Percentiles rank a stretch among this genome's conserved stretches.
Evolutionary conservation across 1,140 invertebrate species (phyloP).

Genomic region (Philopotamus ludificatus): DNA sequence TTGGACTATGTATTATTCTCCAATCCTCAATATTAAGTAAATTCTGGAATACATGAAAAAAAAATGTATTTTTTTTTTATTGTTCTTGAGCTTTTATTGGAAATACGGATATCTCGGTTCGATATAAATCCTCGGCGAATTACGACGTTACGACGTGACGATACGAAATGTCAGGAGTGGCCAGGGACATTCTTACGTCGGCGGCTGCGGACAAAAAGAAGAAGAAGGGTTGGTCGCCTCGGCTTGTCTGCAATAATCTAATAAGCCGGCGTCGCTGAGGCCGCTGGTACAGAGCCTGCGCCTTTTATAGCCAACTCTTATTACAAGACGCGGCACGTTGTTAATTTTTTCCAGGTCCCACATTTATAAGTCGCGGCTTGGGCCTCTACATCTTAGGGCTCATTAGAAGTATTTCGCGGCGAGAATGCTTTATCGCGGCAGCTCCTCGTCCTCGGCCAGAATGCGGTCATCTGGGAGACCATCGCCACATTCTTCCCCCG

Average conservation of each 20-base stretch:
- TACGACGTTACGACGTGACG: slow-evolving; percentile 1
- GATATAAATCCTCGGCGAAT: background rate
- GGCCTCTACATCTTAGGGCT: slow-evolving; percentile 1
- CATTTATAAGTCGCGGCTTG: background rate
- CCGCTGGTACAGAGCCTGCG: slow-evolving; percentile 5
- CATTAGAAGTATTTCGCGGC: slow-evolving; percentile 5
- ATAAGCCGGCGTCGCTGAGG: slow-evolving; percentile 12
- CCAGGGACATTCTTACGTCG: background rate
- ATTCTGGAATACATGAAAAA: no score
- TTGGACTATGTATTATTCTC: no score
- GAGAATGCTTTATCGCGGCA: slow-evolving; percentile 12
- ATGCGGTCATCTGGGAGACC: background rate
- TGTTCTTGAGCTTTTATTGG: no score
- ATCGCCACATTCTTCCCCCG: no score
- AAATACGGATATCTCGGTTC: no score
- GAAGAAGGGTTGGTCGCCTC: background rate
- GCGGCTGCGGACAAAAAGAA: background rate
- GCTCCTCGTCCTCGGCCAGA: background rate
- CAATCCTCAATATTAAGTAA: no score
- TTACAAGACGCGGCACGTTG: slow-evolving; percentile 24
- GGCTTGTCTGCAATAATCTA: slow-evolving; percentile 6
- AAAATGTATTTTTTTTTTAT: no score
- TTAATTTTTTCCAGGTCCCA: slow-evolving; percentile 16
- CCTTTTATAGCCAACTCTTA: slow-evolving; percentile 26
- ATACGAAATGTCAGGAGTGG: background rate